Conservation (phyloP, 2,888 invertebrate genomes). For the Melipona beecheii region DNA sequence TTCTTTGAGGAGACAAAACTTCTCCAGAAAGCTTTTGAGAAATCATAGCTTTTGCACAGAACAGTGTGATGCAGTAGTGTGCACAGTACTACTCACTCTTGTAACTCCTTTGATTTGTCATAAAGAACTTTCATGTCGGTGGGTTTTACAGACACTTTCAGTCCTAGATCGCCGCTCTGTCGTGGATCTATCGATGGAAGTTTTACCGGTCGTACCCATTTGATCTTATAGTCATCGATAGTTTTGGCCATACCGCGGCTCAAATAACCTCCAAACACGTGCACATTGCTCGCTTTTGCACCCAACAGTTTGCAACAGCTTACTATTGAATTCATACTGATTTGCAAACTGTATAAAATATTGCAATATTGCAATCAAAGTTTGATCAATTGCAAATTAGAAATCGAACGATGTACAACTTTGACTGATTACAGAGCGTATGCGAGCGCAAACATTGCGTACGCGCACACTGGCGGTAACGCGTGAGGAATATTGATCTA, state of each 20-base stretch:
- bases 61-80: not conserved
- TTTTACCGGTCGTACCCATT: constrained; percentile 91
- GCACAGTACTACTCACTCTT: constrained; percentile 86
- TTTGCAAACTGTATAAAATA: not conserved
- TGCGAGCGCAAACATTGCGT: not conserved
- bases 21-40: not conserved
- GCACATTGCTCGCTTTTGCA: constrained; percentile 13
- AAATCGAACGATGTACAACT: not conserved
- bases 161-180: constrained; percentile 89
- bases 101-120: constrained; percentile 88
- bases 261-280: constrained; percentile 42
- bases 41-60: not conserved
- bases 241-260: constrained; percentile 84
- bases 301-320: not conserved
- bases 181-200: constrained; percentile 88
- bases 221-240: constrained; percentile 86
- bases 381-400: not conserved
- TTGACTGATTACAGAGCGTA: not conserved
- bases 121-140: constrained; percentile 85
- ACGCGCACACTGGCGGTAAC: not conserved
- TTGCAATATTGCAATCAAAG: not conserved
- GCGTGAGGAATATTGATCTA: too few species aligned
- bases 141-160: constrained; percentile 86
- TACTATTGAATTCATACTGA: constrained; percentile 29
- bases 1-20: not conserved